phyloP scores from a whole-genome alignment of 2,113 vertebrate genomes.

The Columbina picui region DNA sequence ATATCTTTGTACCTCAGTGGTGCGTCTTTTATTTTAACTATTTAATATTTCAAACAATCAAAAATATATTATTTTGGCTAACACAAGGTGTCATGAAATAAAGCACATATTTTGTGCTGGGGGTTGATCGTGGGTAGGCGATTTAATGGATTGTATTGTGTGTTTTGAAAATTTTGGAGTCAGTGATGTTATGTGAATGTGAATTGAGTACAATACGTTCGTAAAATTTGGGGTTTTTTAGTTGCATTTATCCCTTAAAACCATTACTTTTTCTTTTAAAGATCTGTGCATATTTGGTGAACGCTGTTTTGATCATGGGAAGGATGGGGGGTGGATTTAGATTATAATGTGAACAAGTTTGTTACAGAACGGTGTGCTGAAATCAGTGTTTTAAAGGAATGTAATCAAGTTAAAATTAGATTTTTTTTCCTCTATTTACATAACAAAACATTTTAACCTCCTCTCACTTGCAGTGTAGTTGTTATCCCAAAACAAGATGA shows the following conservation, averaged over 20 bases:
- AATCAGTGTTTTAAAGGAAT: not conserved
- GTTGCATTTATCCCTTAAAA: not conserved
- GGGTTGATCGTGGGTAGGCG: fast-evolving
- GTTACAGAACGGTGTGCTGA: not conserved
- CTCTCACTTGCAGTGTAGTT: not conserved
- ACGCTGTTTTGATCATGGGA: not conserved
- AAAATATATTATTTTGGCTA: not conserved
- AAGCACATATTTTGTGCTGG: not conserved
- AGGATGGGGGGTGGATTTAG: not conserved
- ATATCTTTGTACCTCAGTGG: not conserved
- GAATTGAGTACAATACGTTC: not conserved
- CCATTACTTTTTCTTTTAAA: not conserved
- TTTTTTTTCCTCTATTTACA: not conserved
- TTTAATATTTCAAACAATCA: not conserved
- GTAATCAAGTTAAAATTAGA: not conserved
- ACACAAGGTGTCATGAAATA: not conserved
- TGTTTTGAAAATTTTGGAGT: not conserved
- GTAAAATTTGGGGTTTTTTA: not conserved
- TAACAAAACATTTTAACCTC: not conserved
- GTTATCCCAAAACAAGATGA: not conserved
- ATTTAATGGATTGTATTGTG: not conserved
- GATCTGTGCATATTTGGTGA: not conserved
- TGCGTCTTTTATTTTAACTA: not conserved
- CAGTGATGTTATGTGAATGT: not conserved
- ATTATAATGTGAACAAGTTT: not conserved